phyloP scores from a whole-genome alignment of 1,140 invertebrate species.

The Philopotamus ludificatus region DNA sequence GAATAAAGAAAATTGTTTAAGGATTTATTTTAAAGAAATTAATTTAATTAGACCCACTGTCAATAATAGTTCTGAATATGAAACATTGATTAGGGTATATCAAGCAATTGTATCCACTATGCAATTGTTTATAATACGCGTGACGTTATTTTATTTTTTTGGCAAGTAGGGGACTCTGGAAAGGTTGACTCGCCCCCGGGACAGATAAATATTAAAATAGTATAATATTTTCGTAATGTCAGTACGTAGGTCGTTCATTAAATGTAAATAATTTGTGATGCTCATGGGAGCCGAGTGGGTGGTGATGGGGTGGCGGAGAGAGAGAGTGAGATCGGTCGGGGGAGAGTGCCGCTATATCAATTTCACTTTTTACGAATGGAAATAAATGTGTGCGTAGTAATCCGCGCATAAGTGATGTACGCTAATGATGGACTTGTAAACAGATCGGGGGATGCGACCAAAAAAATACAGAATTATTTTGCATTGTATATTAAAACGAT shows the following conservation, averaged over 20 bases:
- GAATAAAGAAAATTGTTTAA: no score
- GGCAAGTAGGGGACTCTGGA: constrained; percentile 1
- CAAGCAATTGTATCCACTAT: not conserved
- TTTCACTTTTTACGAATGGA: not conserved
- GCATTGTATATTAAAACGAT: not conserved
- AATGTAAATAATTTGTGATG: constrained; percentile 42
- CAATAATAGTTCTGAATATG: no score
- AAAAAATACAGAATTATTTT: not conserved
- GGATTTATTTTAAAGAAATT: no score
- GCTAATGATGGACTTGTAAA: not conserved
- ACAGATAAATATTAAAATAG: constrained; percentile 42
- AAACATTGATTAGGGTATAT: no score
- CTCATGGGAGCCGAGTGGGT: constrained; percentile 28
- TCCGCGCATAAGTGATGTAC: not conserved
- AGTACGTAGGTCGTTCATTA: constrained; percentile 40
- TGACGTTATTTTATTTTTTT: not conserved
- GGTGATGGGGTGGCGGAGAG: constrained; percentile 8
- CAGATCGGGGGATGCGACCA: not conserved
- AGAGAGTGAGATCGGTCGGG: constrained; percentile 14
- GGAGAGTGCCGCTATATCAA: constrained; percentile 1
- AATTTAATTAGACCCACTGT: no score
- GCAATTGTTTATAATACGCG: not conserved
- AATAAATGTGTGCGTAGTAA: not conserved
- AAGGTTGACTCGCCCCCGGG: constrained; percentile 36
- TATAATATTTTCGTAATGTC: constrained; percentile 42